Evolutionary conservation across 2,113 vertebrate genomes (phyloP), one percentile per base, ranked within the genome.

Genomic region (Dicerorhinus sumatrensis): DNA sequence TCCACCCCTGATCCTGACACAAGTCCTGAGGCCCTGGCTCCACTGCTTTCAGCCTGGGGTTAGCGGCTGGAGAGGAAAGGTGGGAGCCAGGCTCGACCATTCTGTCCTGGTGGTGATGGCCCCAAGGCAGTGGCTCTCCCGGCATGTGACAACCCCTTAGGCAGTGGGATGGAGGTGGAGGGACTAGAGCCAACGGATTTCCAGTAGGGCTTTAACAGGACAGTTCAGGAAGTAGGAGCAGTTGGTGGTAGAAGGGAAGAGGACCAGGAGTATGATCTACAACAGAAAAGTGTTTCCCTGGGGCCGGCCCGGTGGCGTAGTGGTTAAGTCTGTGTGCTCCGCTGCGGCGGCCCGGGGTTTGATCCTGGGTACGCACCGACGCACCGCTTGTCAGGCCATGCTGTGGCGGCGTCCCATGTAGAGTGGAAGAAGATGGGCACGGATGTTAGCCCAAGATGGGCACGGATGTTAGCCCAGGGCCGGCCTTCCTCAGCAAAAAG

Each of bases 21-120:
- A 80, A 96, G 97, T 3, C 79, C 95, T 93, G 69, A 97, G 94
- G 84, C 81, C 75, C 80, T 94, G 92, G 95, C 80, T 93, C 94
- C 62, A 46, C 92, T 89, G 96, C 79, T 98, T 97, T 93, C 95
- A 54, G 10, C 77, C 96, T 94, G 95, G 94, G 95, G 54, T 98
- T 70, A 96, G 46, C 98, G 98, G 86, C 20, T 94, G 94, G 67
- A 86, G 81, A 58, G 80, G 14, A 93, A 97, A 97, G 97, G 98
- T 95, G 96, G 97, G 97, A 97, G 29, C 92, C 88, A 79, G 81
- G 23, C 93, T 95, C 92, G n/a, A 87, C 42, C 91, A 91, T 95
- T 93, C 10, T 7, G 62, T 95, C 13, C 33, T 0, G n/a, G 13
- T 5, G 31, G 25, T 87, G 81, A 91, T 33, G 92, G 94, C 92